These are phyloP conservation scores for Drosophila lacicola DNA, from an alignment of 2,888 invertebrate genomes.

Conservation along the genomic window DNA sequence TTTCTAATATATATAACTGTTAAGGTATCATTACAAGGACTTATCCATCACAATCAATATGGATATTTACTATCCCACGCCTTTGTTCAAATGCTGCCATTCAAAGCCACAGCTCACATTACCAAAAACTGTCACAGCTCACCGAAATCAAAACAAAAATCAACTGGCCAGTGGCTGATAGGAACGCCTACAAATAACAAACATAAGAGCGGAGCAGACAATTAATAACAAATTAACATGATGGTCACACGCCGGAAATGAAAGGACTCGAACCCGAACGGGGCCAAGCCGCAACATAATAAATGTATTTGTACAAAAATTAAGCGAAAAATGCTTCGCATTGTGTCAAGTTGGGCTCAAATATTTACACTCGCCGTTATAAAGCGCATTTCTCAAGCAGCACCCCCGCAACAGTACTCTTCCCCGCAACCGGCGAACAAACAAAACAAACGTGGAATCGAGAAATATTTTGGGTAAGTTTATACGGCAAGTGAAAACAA, in stretches of 20 bases:
- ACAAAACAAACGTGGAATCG: slow-evolving; percentile 45
- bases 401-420: background rate
- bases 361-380: slow-evolving; percentile 71
- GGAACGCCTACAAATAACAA: slow-evolving; percentile 38
- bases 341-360: slow-evolving; percentile 73
- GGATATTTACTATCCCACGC: slow-evolving; percentile 49
- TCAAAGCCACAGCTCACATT: slow-evolving; percentile 29
- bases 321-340: slow-evolving; percentile 75
- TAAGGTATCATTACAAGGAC: slow-evolving; percentile 18
- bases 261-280: slow-evolving; percentile 38
- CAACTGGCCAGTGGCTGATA: slow-evolving; percentile 55
- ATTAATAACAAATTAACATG: slow-evolving; percentile 84
- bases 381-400: slow-evolving; percentile 56
- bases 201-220: slow-evolving; percentile 50
- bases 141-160: slow-evolving; percentile 71
- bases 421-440: slow-evolving; percentile 22
- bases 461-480: slow-evolving; percentile 58
- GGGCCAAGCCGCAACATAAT: slow-evolving; percentile 56
- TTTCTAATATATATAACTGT: background rate
- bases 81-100: slow-evolving; percentile 12
- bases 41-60: slow-evolving; percentile 33
- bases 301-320: slow-evolving; percentile 80
- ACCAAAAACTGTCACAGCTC: slow-evolving; percentile 34
- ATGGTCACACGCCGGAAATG: slow-evolving; percentile 72
- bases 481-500: slow-evolving; percentile 71